Percentiles rank a stretch among this genome's conserved stretches.
These are phyloP conservation scores for Campopleginae sp. DNA, from an alignment of 2,888 invertebrate genomes.

Conservation along the genomic window DNA sequence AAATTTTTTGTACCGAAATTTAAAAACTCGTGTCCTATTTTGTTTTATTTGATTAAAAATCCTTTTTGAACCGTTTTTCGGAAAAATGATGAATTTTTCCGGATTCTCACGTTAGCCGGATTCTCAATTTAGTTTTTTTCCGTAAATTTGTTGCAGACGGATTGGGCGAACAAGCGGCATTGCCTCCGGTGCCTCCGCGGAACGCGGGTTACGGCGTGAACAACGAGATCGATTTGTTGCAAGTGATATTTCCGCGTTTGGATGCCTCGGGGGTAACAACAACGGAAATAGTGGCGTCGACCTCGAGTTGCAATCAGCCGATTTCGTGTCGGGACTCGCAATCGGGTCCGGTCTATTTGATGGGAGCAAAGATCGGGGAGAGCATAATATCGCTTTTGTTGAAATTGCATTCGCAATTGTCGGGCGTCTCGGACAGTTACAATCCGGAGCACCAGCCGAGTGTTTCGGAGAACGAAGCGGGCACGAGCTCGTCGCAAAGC, in stretches of 20 bases:
- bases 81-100: too few species aligned
- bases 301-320: constrained; percentile 79
- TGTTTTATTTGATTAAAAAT: too few species aligned
- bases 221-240: constrained; percentile 82
- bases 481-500: constrained; percentile 61
- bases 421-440: constrained; percentile 93
- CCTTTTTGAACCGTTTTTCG: too few species aligned
- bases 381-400: constrained; percentile 95
- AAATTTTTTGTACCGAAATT: not conserved
- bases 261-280: constrained; percentile 68
- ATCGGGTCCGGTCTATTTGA: constrained; percentile 78
- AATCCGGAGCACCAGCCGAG: constrained; percentile 78
- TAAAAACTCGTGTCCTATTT: too few species aligned
- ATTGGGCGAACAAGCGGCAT: constrained; percentile 76
- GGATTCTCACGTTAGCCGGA: too few species aligned
- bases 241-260: constrained; percentile 74
- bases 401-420: constrained; percentile 95
- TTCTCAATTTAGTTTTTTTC: too few species aligned
- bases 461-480: constrained; percentile 23
- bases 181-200: constrained; percentile 80
- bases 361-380: constrained; percentile 89
- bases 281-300: constrained; percentile 78
- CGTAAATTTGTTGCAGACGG: constrained; percentile 48
- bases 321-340: constrained; percentile 78
- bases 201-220: constrained; percentile 83